A percentile compares a stretch with the other conserved stretches of the same genome.
Conservation (phyloP, 2,888 invertebrate genomes). For the Melangyna quadrimaculata region DNA sequence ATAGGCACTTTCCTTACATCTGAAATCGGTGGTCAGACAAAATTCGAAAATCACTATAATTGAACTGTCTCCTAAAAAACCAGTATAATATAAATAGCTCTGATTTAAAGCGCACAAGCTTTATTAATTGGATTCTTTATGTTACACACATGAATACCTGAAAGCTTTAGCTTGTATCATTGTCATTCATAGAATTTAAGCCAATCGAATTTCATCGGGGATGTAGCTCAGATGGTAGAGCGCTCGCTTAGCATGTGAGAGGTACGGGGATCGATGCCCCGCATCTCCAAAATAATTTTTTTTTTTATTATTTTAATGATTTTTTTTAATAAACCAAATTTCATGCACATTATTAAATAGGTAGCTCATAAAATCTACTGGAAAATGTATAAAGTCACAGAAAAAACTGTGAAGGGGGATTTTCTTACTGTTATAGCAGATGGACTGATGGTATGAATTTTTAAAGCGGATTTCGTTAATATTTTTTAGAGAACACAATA, state of each 20-base stretch:
- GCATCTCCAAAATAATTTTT: slow-evolving; percentile 66
- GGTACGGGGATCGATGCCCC: slow-evolving; percentile 83
- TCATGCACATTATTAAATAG: too few species aligned
- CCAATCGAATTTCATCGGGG: slow-evolving; percentile 18
- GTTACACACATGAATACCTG: neutral
- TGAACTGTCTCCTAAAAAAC: too few species aligned
- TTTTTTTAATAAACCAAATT: too few species aligned
- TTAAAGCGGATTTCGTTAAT: too few species aligned
- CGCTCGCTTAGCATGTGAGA: slow-evolving; percentile 84
- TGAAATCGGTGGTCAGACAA: too few species aligned
- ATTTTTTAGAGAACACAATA: too few species aligned
- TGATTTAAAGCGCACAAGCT: too few species aligned
- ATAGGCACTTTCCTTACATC: too few species aligned
- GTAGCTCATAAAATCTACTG: too few species aligned
- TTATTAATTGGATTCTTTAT: neutral
- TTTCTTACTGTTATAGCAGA: neutral
- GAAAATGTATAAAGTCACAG: too few species aligned
- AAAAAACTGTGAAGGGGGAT: neutral
- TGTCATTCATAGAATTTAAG: neutral
- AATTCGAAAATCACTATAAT: too few species aligned
- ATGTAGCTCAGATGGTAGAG: slow-evolving; percentile 83
- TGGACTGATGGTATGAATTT: neutral
- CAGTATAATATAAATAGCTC: too few species aligned
- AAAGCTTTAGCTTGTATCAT: neutral
- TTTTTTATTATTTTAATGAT: neutral